Evolutionary conservation across 1,140 invertebrate genomes (phyloP).

Genomic region (Bombyx mori): ASM3026992v2 NC_085129.1:4143501-4144000

Average conservation of each 20-base stretch:
- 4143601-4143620: too few species aligned
- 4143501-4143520: too few species aligned
- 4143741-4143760: conserved; percentile 17
- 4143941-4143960: background rate
- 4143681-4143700: background rate
- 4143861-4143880: too few species aligned
- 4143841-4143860: conserved; percentile 7
- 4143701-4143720: background rate
- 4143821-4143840: conserved; percentile 29
- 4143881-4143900: conserved; percentile 5
- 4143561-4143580: too few species aligned
- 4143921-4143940: background rate
- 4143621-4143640: too few species aligned
- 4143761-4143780: conserved; percentile 18
- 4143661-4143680: too few species aligned
- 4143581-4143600: too few species aligned
- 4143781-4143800: conserved; percentile 24
- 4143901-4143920: background rate
- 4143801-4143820: conserved; percentile 23
- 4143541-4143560: too few species aligned
- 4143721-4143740: conserved; percentile 3
- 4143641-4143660: too few species aligned
- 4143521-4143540: too few species aligned
- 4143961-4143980: background rate
- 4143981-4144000: too few species aligned